Conservation (phyloP, 1,140 invertebrate genomes). For the Cydia splendana region DNA sequence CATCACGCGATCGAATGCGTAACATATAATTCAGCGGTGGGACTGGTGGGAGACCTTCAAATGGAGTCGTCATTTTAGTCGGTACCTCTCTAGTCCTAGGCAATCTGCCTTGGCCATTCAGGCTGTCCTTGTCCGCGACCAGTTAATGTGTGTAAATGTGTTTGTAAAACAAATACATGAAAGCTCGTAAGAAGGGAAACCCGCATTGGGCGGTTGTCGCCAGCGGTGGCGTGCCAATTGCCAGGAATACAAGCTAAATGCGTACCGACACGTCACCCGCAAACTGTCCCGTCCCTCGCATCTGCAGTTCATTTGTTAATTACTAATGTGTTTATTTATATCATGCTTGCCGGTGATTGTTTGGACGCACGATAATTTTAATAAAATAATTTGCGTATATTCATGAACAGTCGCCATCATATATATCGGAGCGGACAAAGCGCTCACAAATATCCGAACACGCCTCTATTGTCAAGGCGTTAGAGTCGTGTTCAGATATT, state of each 20-base stretch:
- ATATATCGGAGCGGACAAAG: too few species aligned
- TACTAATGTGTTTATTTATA: conserved; percentile 28
- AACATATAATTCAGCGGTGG: not conserved
- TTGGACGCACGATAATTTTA: conserved; percentile 1
- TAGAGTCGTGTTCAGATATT: too few species aligned
- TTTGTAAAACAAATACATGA: not conserved
- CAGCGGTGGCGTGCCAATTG: conserved; percentile 46
- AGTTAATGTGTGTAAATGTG: not conserved
- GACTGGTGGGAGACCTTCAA: not conserved
- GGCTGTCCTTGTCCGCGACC: conserved; percentile 1
- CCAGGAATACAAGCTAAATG: conserved; percentile 59
- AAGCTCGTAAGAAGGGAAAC: conserved; percentile 41
- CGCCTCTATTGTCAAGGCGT: too few species aligned
- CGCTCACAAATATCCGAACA: too few species aligned
- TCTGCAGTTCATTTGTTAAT: conserved; percentile 29
- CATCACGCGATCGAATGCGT: not conserved
- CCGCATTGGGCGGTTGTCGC: conserved; percentile 62
- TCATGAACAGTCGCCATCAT: not conserved
- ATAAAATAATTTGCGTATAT: not conserved
- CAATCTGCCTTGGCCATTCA: not conserved
- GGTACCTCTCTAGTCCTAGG: not conserved
- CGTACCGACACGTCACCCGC: conserved; percentile 63
- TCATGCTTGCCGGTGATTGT: conserved; percentile 9
- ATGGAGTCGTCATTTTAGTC: not conserved
- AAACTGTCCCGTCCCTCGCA: conserved; percentile 48